Evolutionary conservation across 2,797 vertebrate species (phyloP), one percentile per base, ranked within the genome.

Genomic region (Cuculus canorus): DNA sequence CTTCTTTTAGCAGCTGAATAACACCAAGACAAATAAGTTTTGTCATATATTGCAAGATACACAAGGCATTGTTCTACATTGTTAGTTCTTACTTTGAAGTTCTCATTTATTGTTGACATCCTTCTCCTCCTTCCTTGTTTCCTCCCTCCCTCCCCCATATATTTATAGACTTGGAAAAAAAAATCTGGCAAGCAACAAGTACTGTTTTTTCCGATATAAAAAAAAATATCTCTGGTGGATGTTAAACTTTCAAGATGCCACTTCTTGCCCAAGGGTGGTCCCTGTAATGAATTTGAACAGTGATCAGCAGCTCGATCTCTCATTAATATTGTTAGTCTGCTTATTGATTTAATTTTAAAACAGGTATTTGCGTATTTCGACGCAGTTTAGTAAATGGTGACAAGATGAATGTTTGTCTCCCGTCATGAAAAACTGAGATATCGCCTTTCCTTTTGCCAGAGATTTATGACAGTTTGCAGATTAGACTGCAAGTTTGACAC

Each of bases 101-200:
- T 94, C 84, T 80, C 92, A 65, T 90, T 96, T 92, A 75, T 86
- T 93, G 92, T 96, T 90, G 91, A 96, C 97, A 96, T 97, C 97
- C 98, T 95, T 91, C 85, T 95, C 88, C 90, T 73, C 32, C 96
- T 96, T 94, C 90, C 93, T 95, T 5, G 0, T 77, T 93, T 90
- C 39, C 39, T 39, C 39, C 39, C 39, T 93, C 80, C 81, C 79
- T 91, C 89, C 91, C 93, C 72, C 89, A 15, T 69, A 73, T 76
- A 91, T 91, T 94, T 86, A 78, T 48, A 75, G 59, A 22, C 82
- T 83, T 47, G 92, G 60, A 59, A 95, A 84, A 95, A 84, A 52
- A 90, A 71, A 48, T 79, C 90, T 96, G 92, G 94, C 95, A 86
- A 60, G 80, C 73, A 78, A 89, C 90, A 87, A 93, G 75, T 94